Evolutionary conservation across 2,113 vertebrate species (phyloP).

Genomic region (Morphnarchus princeps): DNA sequence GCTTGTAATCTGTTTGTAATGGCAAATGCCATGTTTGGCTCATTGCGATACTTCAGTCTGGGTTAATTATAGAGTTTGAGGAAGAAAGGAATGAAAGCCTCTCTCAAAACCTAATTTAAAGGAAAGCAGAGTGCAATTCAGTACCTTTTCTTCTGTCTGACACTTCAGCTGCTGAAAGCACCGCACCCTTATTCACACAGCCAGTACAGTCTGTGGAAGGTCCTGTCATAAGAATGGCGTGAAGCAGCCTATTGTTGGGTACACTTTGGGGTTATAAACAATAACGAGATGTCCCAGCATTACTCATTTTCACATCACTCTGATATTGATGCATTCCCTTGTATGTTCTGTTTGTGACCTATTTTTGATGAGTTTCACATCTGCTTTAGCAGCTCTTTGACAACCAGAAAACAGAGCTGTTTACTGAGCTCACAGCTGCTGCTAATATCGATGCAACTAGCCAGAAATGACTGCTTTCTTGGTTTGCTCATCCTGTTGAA

Average conservation of each 20-base stretch:
- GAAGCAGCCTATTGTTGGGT: neutral
- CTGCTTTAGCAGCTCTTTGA: constrained; percentile 59
- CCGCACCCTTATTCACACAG: neutral
- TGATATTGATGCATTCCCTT: constrained; percentile 34
- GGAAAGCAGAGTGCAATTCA: neutral
- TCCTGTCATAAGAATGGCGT: rapidly evolving
- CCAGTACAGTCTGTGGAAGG: neutral
- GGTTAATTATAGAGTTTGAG: neutral
- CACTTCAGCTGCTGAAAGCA: neutral
- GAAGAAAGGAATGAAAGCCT: neutral
- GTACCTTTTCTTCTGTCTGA: neutral
- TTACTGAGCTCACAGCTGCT: constrained; percentile 60
- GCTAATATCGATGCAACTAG: neutral
- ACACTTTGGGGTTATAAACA: neutral
- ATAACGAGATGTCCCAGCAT: neutral
- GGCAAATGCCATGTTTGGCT: neutral
- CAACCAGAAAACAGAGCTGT: constrained; percentile 60
- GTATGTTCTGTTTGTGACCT: constrained; percentile 47
- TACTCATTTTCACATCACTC: constrained; percentile 19
- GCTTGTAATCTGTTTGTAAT: neutral
- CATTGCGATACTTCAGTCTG: neutral
- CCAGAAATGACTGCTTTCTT: constrained; percentile 58
- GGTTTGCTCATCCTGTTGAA: constrained; percentile 60
- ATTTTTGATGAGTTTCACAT: constrained; percentile 51
- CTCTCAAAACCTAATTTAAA: neutral